These are phyloP conservation scores for Pristionchus japonicus DNA, from an alignment of 2,888 invertebrate genomes.

Conservation along the genomic window DNA sequence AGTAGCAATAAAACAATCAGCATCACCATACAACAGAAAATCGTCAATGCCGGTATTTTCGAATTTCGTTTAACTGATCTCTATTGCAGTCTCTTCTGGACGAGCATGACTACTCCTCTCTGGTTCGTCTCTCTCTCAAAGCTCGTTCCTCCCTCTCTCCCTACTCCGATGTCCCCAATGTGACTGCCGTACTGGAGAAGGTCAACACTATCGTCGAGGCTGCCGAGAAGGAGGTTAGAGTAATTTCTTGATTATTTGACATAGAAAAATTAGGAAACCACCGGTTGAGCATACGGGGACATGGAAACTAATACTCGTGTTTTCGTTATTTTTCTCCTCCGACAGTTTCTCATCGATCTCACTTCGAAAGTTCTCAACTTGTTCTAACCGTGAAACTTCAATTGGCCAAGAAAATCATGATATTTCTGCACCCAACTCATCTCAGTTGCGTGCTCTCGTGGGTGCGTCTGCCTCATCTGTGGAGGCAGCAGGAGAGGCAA, in stretches of 20 bases:
- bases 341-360: too few species aligned
- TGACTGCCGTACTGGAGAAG: conserved; percentile 43
- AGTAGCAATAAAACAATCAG: too few species aligned
- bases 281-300: not conserved
- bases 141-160: conserved; percentile 55
- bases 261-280: not conserved
- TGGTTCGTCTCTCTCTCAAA: conserved; percentile 58
- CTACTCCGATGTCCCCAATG: conserved; percentile 58
- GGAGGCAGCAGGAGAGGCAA: conserved; percentile 60
- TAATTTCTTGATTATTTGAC: not conserved
- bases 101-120: conserved; percentile 57
- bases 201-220: not conserved
- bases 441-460: conserved; percentile 36
- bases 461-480: conserved; percentile 51
- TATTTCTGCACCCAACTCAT: too few species aligned
- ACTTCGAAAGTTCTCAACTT: too few species aligned
- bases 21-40: too few species aligned
- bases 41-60: too few species aligned
- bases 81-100: conserved; percentile 57
- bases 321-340: too few species aligned
- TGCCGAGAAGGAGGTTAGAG: conserved; percentile 24
- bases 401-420: too few species aligned
- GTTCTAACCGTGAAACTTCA: too few species aligned
- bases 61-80: too few species aligned
- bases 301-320: too few species aligned